phyloP scores from a whole-genome alignment of 2,797 vertebrate genomes.

The Euphonia xanthogaster region DNA sequence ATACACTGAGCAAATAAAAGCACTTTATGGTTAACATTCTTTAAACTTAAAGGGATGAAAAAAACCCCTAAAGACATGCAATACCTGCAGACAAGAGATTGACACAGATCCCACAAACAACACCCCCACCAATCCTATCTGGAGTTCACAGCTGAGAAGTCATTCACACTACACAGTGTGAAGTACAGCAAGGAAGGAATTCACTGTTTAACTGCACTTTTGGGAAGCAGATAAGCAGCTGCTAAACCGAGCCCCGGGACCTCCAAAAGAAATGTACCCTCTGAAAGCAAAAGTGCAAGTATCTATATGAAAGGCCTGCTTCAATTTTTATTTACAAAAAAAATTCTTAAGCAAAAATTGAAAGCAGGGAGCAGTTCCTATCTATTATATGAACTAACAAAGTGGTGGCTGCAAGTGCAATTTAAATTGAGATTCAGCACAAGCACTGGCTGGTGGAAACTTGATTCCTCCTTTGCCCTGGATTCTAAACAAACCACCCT shows the following conservation, averaged over 20 bases:
- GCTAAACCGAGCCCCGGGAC: not conserved
- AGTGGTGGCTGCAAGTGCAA: not conserved
- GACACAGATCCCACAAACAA: not conserved
- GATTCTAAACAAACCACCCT: not conserved
- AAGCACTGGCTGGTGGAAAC: not conserved
- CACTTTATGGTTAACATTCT: not conserved
- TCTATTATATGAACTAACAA: not conserved
- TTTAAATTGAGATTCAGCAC: rapidly evolving
- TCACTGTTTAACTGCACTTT: not conserved
- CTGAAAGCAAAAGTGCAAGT: not conserved
- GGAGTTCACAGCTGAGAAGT: not conserved
- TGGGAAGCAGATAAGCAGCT: not conserved
- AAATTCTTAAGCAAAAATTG: not conserved
- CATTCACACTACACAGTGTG: not conserved
- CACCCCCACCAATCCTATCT: not conserved
- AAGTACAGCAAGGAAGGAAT: not conserved
- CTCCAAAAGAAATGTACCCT: not conserved
- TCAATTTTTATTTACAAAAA: not conserved
- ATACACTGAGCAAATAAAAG: not conserved
- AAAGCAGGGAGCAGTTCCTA: not conserved
- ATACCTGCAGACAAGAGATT: not conserved
- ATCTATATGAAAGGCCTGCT: not conserved
- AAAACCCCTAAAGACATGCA: not conserved
- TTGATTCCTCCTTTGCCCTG: not conserved
- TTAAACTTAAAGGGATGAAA: not conserved